Conservation (phyloP, 1,140 invertebrate species). For the Anastrepha obliqua region DNA sequence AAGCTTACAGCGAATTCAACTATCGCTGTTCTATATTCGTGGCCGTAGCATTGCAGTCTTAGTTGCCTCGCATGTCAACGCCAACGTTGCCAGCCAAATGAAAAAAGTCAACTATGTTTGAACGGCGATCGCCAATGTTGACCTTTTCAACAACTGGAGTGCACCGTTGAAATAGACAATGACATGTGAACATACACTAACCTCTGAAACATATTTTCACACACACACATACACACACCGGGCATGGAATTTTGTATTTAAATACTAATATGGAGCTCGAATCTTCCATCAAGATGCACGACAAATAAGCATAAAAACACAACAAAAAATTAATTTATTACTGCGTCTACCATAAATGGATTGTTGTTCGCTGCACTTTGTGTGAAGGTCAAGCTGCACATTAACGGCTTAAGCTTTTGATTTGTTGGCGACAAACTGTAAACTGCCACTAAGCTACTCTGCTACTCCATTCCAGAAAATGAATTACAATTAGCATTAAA, state of each 20-base stretch:
- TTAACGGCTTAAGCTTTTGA: not conserved
- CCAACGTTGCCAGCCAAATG: not conserved
- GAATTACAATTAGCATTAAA: not conserved
- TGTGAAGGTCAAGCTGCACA: not conserved
- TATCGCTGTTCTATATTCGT: too few relatives aligned
- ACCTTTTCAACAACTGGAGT: slow-evolving; percentile 41
- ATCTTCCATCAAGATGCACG: not conserved
- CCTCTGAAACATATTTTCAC: too few relatives aligned
- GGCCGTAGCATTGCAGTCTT: not conserved
- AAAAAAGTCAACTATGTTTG: not conserved
- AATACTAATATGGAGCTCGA: not conserved
- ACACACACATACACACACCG: too few relatives aligned
- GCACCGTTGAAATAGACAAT: not conserved
- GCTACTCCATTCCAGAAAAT: too few relatives aligned
- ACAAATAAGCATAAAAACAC: not conserved
- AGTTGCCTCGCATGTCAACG: not conserved
- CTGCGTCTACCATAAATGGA: slow-evolving; percentile 14
- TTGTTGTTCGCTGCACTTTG: not conserved
- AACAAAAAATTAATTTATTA: not conserved
- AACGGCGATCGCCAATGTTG: not conserved
- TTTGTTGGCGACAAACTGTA: not conserved
- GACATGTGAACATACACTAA: not conserved
- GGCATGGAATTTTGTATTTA: not conserved
- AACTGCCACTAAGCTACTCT: not conserved
- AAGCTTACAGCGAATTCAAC: too few relatives aligned